Evolutionary conservation across 2,888 invertebrate genomes (phyloP), one percentile per base, ranked within the genome.

Genomic region (Xestobium rufovillosum): DNA sequence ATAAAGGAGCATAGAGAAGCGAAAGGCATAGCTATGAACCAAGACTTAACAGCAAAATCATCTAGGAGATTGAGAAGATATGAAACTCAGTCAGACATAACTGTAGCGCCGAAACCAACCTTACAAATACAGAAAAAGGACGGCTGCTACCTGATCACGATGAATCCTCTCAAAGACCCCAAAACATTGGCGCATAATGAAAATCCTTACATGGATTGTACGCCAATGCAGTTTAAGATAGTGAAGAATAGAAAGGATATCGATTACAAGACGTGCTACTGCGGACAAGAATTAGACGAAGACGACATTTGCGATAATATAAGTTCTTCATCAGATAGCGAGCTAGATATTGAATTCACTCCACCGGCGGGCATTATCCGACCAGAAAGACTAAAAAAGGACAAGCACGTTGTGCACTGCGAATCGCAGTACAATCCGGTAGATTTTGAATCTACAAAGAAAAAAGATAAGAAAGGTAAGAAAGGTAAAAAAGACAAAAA

Each of bases 341-440:
- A 80, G 38, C 71, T 79, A 61, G 80, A 81, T 50, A 78, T 81
- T 26, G 80, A 80, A 41, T 80, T 81, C 34, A 81, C 80, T 0
- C 80, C 81, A 1, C 81, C 81, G 0, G 80, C 78, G 26, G 81
- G 78, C 1, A 69, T 80, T 25, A 76, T 80, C 33, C 76, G 74
- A 46, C 69, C 78, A 1, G 68, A 74, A 38, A 66, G 72, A 1
- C 67, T 74, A 6, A 55, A 55, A 37, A 59, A 53, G 38, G 57
- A 56, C 31, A 56, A 51, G 26, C 72, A 71, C 45, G 62, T 75
- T 2, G 53, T 55, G 8, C 75, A 78, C 44, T 70, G 68, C 1
- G 76, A 76, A 36, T 77, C 78, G 0, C 80, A 80, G 51, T 80
- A 80, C 48, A 55, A 66, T 27, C 65, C 68, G 14, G 65, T 67